phyloP scores from a whole-genome alignment of 2,113 vertebrate species.

The Madoqua kirkii region DNA sequence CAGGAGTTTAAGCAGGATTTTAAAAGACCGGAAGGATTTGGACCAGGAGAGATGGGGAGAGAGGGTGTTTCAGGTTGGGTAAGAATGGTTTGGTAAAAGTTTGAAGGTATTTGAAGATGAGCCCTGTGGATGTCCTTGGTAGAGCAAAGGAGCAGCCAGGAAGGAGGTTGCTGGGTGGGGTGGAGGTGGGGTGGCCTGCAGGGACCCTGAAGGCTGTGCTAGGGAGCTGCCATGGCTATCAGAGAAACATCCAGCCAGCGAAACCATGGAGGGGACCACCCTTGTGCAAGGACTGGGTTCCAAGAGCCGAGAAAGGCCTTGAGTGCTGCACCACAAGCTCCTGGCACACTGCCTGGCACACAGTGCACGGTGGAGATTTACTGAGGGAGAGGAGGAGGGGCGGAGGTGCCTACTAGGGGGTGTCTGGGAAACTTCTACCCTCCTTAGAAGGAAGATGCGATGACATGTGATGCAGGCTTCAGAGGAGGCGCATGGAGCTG shows the following conservation, averaged over 20 bases:
- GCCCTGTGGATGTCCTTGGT: too few species aligned
- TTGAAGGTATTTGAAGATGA: neutral
- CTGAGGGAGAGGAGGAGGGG: neutral
- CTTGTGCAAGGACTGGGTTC: fast-evolving
- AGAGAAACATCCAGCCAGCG: neutral
- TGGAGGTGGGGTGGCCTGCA: neutral
- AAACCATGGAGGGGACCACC: neutral
- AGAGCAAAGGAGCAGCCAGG: neutral
- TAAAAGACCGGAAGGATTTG: neutral
- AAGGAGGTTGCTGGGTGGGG: too few species aligned
- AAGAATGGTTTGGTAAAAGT: neutral
- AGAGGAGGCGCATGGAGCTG: neutral
- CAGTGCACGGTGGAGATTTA: neutral
- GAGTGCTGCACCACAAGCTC: fast-evolving
- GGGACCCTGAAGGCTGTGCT: neutral
- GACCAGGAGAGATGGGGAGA: neutral
- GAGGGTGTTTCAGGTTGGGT: neutral
- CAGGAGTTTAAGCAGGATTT: neutral
- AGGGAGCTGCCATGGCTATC: fast-evolving
- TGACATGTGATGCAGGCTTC: neutral
- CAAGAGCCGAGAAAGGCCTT: neutral
- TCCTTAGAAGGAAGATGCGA: neutral
- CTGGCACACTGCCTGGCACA: neutral
- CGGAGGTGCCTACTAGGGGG: fast-evolving
- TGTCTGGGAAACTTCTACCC: neutral